Base-by-base conservation (phyloP, 2,113 vertebrate species). In the Pica pica region DNA sequence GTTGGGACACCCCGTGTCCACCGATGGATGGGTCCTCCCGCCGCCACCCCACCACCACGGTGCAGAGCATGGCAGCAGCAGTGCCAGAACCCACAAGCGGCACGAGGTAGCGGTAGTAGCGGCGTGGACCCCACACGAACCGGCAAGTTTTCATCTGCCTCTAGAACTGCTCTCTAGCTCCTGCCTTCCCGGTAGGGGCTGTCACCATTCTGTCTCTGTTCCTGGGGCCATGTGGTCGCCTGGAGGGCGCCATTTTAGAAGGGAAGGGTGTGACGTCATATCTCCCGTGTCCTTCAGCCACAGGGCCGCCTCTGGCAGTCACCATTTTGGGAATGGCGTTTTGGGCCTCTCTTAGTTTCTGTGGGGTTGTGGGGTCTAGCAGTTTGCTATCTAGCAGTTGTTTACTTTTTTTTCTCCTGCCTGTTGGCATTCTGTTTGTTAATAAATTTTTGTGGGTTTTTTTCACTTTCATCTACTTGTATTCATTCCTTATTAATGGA, bases 111-210 rank as follows among this genome's bases (percentile, higher is more conserved):
- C 8, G 4, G 67, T 5, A 3, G n/a, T 19, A 18, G 14, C 2
- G 3, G 22, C 2, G 7, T 2, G 1, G 18, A 30, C 6, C 26
- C 11, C 73, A 15, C 9, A 37, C 1, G 3, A 24, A 9, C 56
- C 2, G 1, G 27, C n/a, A 37, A 14, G 27, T 11, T 24, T 60
- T 16, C 56, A 11, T 31, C 16, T 37, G n/a, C 20, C 42, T 22
- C 20, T 31, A 6, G 55, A 47, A 30, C 8, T 1, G 26, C 42
- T 23, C 55, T 24, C 27, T 3, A 37, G 55, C 42, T 75, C 20
- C 16, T 37, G 27, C 26, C 27, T 39, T 39, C 20, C 12, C 2
- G 1, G 20, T 3, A 59, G 26, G 15, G 15, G n/a, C n/a, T 59
- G 11, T 12, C 9, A 1, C 44, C 28, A 39, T 15, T 21, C 7